Evolutionary conservation across 2,888 invertebrate genomes (phyloP), one percentile per base, ranked within the genome.

Genomic region (Auanema sp.): DNA sequence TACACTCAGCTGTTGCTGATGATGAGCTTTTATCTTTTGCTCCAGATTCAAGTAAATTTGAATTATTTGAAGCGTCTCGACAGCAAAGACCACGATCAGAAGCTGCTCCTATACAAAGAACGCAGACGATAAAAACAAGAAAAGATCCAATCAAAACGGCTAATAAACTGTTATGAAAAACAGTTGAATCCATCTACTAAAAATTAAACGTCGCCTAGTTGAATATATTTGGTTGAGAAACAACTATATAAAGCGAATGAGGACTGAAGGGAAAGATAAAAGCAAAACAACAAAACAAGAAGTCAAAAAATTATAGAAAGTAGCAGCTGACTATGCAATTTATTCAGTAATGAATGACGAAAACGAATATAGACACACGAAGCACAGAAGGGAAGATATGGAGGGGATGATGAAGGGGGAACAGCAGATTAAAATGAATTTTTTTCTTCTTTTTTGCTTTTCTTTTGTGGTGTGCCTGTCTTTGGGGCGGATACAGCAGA

Each of bases 101-200:
- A 42, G 75, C 73, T 1, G 76, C 79, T 12, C 79, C 80, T 23
- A 80, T 73, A 53, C 80, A 79, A 23, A 78, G 64, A 44, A 81
- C 79, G 66, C 81, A 81, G 41, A 75, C 57, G 56, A 77, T 71
- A 75, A 81, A 81, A 40, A 79, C 63, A 54, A 81, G 63, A 64
- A 81, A 81, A 43, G 76, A 77, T 56, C 80, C 79, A 63, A 77
- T 71, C 33, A 81, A 72, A 6, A 79, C 68, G 14, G 68, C 77
- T 18, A 81, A 70, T 2, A 81, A 66, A 44, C 74, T 69, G 58
- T 79, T 77, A 64, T 79, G 79, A 69, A 78, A 81, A 54, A 79
- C 51, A 42, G 70, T 78, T 47, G 80, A 80, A 70, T 80, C 80
- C 72, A 80, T 78, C 55, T 67, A 62, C 59, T 42, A 50, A 33